Percentiles rank a stretch among this genome's conserved stretches.
Conservation (phyloP, 1,140 invertebrate genomes). For the Psix sp. region DNA sequence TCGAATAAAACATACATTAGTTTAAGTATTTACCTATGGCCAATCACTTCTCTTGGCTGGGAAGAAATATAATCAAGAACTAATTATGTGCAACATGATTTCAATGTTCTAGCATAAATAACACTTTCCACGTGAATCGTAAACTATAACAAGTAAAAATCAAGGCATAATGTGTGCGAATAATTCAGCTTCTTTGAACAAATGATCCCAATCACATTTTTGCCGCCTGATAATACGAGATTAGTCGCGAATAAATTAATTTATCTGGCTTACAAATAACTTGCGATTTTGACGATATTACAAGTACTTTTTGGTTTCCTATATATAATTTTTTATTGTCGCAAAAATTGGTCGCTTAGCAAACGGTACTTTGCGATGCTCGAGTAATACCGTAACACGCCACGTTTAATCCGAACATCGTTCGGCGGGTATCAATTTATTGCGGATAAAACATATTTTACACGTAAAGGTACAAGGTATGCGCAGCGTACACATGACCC, state of each 20-base stretch:
- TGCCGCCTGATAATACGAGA: slow-evolving; percentile 23
- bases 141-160: slow-evolving; percentile 37
- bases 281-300: slow-evolving; percentile 30
- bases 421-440: slow-evolving; percentile 54
- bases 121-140: slow-evolving; percentile 14
- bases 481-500: slow-evolving; percentile 30
- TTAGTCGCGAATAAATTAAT: slow-evolving; percentile 17
- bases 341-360: slow-evolving; percentile 10
- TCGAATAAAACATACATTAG: slow-evolving; percentile 3
- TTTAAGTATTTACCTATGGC: too few species aligned
- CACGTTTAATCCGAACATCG: slow-evolving; percentile 42
- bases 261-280: slow-evolving; percentile 19
- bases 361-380: slow-evolving; percentile 45
- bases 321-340: background rate
- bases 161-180: slow-evolving; percentile 9
- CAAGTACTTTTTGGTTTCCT: slow-evolving; percentile 14
- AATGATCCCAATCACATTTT: slow-evolving; percentile 31
- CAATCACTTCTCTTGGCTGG: slow-evolving; percentile 8
- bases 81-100: slow-evolving; percentile 32
- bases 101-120: slow-evolving; percentile 10
- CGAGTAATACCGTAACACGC: slow-evolving; percentile 34
- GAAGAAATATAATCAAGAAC: slow-evolving; percentile 10
- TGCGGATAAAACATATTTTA: slow-evolving; percentile 47
- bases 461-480: slow-evolving; percentile 24
- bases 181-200: slow-evolving; percentile 27